Evolutionary conservation across 2,797 vertebrate genomes (phyloP).

Genomic region (Crax fasciolata): DNA sequence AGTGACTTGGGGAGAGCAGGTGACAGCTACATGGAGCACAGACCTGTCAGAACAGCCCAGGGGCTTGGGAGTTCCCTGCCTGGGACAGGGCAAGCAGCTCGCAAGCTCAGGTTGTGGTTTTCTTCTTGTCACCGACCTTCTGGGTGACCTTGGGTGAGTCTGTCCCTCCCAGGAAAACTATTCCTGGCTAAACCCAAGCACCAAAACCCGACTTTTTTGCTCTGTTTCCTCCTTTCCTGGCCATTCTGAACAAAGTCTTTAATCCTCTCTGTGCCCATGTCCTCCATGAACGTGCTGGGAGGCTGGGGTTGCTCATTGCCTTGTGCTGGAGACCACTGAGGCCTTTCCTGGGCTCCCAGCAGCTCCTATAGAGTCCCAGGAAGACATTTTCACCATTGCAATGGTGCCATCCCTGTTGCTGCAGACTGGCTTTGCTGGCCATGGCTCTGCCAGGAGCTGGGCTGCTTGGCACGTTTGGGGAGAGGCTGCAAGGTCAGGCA

Average conservation of each 20-base stretch:
- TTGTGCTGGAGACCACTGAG: background rate
- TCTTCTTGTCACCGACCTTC: slow-evolving; percentile 32
- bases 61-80: background rate
- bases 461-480: background rate
- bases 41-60: accelerated
- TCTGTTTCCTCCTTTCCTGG: background rate
- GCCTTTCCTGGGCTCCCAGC: background rate
- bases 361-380: background rate
- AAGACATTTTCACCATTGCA: accelerated
- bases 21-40: slow-evolving; percentile 10
- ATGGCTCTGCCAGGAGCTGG: accelerated
- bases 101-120: background rate
- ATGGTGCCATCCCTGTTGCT: accelerated
- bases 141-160: slow-evolving; percentile 47
- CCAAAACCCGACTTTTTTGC: background rate
- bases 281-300: background rate
- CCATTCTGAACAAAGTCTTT: background rate
- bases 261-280: background rate
- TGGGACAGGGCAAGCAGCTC: background rate
- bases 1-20: slow-evolving; percentile 11
- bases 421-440: background rate
- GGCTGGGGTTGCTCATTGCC: background rate
- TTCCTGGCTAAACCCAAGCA: background rate
- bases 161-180: background rate
- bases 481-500: background rate